Base-by-base conservation (phyloP, 2,113 vertebrate species). In the Oncorhynchus tshawytscha region DNA sequence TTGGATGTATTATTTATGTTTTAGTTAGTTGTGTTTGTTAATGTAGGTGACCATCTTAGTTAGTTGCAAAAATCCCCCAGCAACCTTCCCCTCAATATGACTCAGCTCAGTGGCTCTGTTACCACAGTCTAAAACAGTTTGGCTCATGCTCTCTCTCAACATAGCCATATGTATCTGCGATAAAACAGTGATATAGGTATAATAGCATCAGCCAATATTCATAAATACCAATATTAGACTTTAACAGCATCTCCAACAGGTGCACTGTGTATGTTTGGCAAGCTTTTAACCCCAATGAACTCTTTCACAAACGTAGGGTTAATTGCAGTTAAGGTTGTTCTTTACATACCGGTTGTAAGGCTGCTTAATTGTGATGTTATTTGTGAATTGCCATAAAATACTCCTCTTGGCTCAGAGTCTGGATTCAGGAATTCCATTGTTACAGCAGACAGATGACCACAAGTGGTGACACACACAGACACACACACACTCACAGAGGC, bases 41-140 rank as follows among this genome's bases (percentile, higher is more conserved):
- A 45, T 84, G 45, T 78, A 45, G 79, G 66, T 80, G 60, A 25
- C 12, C 2, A 64, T 64, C 6, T 27, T 76, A 86, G 88, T 90
- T 88, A 91, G 72, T 72, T 80, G 13, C n/a, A 80, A 84, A 91
- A 90, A 81, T 81, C 60, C 88, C 85, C 85, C 45, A 24, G 22
- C n/a, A 22, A 83, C 89, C 85, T 93, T 92, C 91, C 89, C 75
- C 85, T 74, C 29, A 67, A 20, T 12, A 45, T 93, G 91, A 93
- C 74, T 93, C 88, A 92, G 76, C 39, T 45, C 39, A 13, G 54
- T 39, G 78, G 64, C 67, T 76, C 12, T 71, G 73, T 70, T 73
- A 67, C 65, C 78, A 45, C 75, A 54, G 48, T 77, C 77, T 72
- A 79, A 76, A 71, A 45, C 39, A 45, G 39, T 45, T 45, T 11